Conservation (phyloP, 2,888 invertebrate genomes). For the Eupithecia insigniata region DNA sequence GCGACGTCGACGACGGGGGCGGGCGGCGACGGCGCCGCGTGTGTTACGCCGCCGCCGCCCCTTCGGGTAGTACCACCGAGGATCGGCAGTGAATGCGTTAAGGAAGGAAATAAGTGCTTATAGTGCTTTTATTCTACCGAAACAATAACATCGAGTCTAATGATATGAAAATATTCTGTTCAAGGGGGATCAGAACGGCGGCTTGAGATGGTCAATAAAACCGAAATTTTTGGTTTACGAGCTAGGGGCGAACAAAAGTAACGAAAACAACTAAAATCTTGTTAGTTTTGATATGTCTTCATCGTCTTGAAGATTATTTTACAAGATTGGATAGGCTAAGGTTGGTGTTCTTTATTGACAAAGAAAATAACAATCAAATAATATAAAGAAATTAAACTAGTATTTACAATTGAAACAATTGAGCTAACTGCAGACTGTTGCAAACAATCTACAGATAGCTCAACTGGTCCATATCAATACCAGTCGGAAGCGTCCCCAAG, state of each 20-base stretch:
- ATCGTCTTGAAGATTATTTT: background rate
- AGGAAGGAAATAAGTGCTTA: background rate
- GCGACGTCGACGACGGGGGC: too few relatives aligned
- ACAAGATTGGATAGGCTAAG: background rate
- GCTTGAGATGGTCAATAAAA: constrained; percentile 5
- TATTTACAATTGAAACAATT: too few relatives aligned
- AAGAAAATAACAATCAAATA: too few relatives aligned
- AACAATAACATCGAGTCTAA: background rate
- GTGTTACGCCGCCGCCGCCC: too few relatives aligned
- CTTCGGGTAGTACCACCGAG: too few relatives aligned
- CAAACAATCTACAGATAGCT: too few relatives aligned
- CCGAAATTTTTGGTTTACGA: constrained; percentile 13
- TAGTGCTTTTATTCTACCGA: background rate
- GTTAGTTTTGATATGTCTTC: constrained; percentile 1
- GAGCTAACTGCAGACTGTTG: too few relatives aligned
- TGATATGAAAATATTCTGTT: background rate
- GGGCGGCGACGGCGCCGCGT: too few relatives aligned
- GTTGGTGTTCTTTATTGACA: background rate
- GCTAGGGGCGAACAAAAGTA: background rate
- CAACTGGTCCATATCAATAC: too few relatives aligned
- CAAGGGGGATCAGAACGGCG: background rate
- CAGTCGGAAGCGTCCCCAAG: too few relatives aligned
- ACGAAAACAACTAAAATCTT: constrained; percentile 7
- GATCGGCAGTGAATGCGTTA: background rate
- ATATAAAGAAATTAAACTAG: too few relatives aligned